Conservation (phyloP, 2,113 vertebrate genomes). For the Heliornis fulica region DNA sequence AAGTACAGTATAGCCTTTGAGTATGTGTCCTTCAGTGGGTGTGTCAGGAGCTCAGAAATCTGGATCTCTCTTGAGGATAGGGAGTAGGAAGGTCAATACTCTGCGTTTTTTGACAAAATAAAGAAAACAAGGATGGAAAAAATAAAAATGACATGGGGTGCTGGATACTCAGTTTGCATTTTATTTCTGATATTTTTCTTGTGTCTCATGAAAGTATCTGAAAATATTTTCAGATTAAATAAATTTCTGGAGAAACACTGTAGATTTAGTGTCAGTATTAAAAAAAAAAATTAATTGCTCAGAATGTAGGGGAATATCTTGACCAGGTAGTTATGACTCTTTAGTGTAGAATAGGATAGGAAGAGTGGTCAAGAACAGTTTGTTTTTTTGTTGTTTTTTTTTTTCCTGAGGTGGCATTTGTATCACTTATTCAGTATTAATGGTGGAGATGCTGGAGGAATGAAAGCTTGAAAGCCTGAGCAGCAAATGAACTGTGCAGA, state of each 20-base stretch:
- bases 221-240: not conserved
- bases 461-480: not conserved
- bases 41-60: not conserved
- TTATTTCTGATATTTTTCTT: not conserved
- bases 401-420: not conserved
- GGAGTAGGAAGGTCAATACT: not conserved
- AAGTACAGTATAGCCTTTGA: not conserved
- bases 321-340: not conserved
- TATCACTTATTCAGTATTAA: not conserved
- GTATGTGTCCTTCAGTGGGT: fast-evolving
- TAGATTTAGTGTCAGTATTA: not conserved
- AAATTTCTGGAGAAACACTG: not conserved
- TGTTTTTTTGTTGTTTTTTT: no score
- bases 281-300: not conserved
- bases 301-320: not conserved
- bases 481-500: not conserved
- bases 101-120: not conserved
- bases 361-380: no score
- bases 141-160: no score
- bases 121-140: not conserved
- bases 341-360: not conserved
- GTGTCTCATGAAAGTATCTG: not conserved
- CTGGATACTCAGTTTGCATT: not conserved
- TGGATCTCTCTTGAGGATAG: not conserved
- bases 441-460: not conserved